Percentiles rank a stretch among this genome's conserved stretches.
Evolutionary conservation across 2,797 vertebrate species (phyloP).

Genomic region (Macropodus opercularis): DNA sequence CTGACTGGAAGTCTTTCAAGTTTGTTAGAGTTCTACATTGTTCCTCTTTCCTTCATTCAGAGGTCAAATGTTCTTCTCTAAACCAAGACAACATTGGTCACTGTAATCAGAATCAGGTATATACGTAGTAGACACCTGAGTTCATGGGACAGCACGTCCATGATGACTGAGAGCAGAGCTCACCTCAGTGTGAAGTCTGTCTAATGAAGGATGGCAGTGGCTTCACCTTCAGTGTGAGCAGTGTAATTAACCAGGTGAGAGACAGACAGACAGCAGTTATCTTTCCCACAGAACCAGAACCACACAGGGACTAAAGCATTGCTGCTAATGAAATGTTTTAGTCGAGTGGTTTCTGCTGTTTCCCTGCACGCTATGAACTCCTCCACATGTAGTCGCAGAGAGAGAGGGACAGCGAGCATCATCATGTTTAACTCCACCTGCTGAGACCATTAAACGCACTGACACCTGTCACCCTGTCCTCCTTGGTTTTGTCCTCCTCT

Average conservation of each 20-base stretch:
- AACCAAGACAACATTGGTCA: no score
- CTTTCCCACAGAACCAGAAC: constrained; percentile 32
- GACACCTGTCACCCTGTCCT: background rate
- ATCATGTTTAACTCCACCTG: constrained; percentile 47
- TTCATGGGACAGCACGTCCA: background rate
- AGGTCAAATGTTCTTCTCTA: no score
- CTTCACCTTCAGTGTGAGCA: constrained; percentile 22
- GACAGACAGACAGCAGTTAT: constrained; percentile 39
- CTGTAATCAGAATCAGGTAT: background rate
- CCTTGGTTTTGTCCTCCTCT: background rate
- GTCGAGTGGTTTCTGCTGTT: constrained; percentile 30
- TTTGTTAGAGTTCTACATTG: no score
- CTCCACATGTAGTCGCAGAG: constrained; percentile 22
- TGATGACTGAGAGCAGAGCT: constrained; percentile 5
- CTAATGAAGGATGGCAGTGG: constrained; percentile 4
- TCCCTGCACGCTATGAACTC: constrained; percentile 55
- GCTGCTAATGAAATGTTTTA: constrained; percentile 2
- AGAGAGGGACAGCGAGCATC: constrained; percentile 62
- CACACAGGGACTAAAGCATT: background rate
- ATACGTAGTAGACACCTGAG: background rate
- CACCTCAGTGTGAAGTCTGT: background rate
- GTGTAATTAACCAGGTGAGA: constrained; percentile 38
- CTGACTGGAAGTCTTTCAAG: background rate
- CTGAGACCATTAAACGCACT: constrained; percentile 21
- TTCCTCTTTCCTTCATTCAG: no score